Percentiles rank a stretch among this genome's conserved stretches.
phyloP scores from a whole-genome alignment of 2,113 vertebrate species.

The Menura novaehollandiae region DNA sequence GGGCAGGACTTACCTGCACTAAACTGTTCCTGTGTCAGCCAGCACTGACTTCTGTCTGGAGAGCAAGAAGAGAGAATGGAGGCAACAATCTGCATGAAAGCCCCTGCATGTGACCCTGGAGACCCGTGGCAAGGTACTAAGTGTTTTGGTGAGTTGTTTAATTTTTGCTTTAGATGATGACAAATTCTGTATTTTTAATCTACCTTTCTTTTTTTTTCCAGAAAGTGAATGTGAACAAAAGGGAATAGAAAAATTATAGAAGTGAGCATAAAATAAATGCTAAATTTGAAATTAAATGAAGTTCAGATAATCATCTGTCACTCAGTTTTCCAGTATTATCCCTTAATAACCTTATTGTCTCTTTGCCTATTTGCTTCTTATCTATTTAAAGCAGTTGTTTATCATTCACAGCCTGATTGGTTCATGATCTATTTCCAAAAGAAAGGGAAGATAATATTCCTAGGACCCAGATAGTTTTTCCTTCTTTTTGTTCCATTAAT shows the following conservation, averaged over 20 bases:
- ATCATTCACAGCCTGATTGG: background rate
- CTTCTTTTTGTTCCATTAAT: conserved; percentile 18
- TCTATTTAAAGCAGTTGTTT: conserved; percentile 54
- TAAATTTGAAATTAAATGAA: conserved; percentile 43
- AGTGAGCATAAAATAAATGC: conserved; percentile 11
- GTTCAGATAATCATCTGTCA: conserved; percentile 16
- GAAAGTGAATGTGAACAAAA: background rate
- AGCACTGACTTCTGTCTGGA: background rate
- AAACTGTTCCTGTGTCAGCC: background rate
- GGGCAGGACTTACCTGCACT: background rate
- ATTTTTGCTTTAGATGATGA: background rate
- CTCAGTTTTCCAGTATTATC: conserved; percentile 15
- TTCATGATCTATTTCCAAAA: conserved; percentile 7
- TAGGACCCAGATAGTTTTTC: background rate
- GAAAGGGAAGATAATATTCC: background rate
- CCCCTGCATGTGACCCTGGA: background rate
- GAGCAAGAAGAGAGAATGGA: background rate
- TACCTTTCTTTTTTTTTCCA: background rate
- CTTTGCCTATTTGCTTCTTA: conserved; percentile 37
- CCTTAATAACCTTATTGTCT: conserved; percentile 43
- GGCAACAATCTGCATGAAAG: background rate
- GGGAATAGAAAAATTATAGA: background rate
- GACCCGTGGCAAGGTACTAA: background rate
- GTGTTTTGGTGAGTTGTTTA: background rate
- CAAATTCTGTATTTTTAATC: background rate